These are phyloP conservation scores for Lethocerus indicus DNA, from an alignment of 1,140 invertebrate genomes.

Conservation along the genomic window DNA sequence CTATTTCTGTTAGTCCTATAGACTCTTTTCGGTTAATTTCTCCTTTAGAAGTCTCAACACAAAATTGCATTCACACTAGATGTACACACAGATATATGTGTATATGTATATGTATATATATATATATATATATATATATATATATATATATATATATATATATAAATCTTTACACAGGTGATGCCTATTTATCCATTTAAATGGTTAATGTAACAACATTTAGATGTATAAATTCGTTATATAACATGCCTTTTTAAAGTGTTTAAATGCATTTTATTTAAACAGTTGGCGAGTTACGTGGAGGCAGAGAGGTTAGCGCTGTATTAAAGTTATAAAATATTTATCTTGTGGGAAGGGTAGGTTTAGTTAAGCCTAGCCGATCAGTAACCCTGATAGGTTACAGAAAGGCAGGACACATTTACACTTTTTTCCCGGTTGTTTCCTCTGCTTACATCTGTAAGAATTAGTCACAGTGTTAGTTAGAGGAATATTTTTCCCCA, in stretches of 20 bases:
- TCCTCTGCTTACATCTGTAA: slow-evolving; percentile 16
- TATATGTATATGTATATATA: not conserved
- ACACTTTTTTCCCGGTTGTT: slow-evolving; percentile 9
- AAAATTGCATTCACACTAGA: slow-evolving; percentile 13
- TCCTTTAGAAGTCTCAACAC: no score
- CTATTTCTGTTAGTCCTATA: no score
- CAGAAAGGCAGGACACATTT: slow-evolving; percentile 8
- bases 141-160: slow-evolving; percentile 2
- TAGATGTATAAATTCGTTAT: slow-evolving; percentile 7
- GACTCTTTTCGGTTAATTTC: no score
- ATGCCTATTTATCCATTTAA: slow-evolving; percentile 9
- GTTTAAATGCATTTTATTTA: slow-evolving; percentile 17
- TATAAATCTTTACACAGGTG: slow-evolving; percentile 7
- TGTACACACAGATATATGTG: slow-evolving; percentile 1
- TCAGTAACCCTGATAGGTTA: slow-evolving; percentile 12
- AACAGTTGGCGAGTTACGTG: slow-evolving; percentile 25
- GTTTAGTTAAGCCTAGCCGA: slow-evolving; percentile 14
- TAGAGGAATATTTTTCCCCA: slow-evolving; percentile 14
- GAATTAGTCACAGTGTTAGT: slow-evolving; percentile 16
- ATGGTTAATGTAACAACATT: slow-evolving; percentile 4
- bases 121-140: not conserved
- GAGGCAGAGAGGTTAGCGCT: slow-evolving; percentile 25
- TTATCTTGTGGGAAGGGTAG: slow-evolving; percentile 15
- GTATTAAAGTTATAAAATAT: slow-evolving; percentile 13
- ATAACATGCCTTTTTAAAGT: slow-evolving; percentile 14